Conservation (phyloP, 2,888 invertebrate species). For the Autographa pulchrina region DNA sequence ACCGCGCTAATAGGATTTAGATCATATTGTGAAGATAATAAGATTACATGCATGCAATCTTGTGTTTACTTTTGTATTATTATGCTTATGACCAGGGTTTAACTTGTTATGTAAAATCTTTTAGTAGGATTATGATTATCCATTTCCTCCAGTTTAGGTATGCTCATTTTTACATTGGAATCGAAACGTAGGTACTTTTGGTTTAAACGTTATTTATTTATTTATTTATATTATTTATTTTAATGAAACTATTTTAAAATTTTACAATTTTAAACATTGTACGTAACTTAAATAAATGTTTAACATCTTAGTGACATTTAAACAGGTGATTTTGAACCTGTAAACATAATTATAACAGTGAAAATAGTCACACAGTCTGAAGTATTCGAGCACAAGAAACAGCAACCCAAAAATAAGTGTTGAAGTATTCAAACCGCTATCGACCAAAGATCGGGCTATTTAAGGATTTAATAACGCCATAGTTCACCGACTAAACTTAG, state of each 20-base stretch:
- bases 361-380: background rate
- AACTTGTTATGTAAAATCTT: background rate
- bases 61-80: background rate
- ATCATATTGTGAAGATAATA: constrained; percentile 8
- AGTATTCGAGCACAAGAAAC: background rate
- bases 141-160: background rate
- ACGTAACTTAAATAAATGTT: too few relatives aligned
- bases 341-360: background rate
- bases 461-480: constrained; percentile 7
- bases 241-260: too few relatives aligned
- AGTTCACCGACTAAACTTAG: constrained; percentile 23
- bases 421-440: background rate
- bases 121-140: too few relatives aligned
- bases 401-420: background rate
- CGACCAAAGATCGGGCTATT: background rate
- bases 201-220: too few relatives aligned
- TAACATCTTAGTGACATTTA: too few relatives aligned
- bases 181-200: too few relatives aligned
- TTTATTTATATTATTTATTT: too few relatives aligned
- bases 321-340: too few relatives aligned
- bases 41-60: constrained; percentile 12
- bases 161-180: too few relatives aligned
- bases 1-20: background rate
- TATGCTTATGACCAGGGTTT: background rate
- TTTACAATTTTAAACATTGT: too few relatives aligned